These are phyloP conservation scores for Hippasteria phrygiana DNA, from an alignment of 53 echinoderm and acorn worm species.

Conservation along the genomic window DNA sequence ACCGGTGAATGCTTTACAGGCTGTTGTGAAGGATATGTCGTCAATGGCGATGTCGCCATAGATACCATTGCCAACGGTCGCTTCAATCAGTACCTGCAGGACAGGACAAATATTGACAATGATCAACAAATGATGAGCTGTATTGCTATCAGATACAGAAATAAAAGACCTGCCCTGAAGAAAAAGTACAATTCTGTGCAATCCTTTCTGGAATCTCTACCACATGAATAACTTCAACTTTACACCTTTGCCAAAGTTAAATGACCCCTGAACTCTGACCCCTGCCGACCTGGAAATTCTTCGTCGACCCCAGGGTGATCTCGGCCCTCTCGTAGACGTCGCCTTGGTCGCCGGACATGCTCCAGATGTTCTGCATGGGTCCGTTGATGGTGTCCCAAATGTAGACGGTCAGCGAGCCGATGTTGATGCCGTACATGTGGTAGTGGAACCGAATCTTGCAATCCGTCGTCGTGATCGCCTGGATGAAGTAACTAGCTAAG, in stretches of 20 bases:
- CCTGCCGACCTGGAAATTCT: conserved; percentile 79
- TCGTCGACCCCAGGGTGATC: conserved; percentile 42
- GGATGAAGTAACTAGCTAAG: conserved; percentile 73
- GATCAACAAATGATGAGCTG: neutral
- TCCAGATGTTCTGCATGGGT: conserved; percentile 66
- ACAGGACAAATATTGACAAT: neutral
- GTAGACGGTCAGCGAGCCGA: conserved; percentile 79
- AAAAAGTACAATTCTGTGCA: too few relatives aligned
- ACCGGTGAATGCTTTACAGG: conserved; percentile 54
- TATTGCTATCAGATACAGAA: too few relatives aligned
- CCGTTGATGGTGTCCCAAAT: conserved; percentile 79
- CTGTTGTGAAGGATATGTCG: conserved; percentile 78
- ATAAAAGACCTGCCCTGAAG: too few relatives aligned
- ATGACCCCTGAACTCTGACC: conserved; percentile 9
- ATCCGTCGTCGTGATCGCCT: conserved; percentile 29
- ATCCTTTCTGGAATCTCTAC: too few relatives aligned
- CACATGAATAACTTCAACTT: too few relatives aligned
- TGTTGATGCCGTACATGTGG: conserved; percentile 90
- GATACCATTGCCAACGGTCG: conserved; percentile 72
- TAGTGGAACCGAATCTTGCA: conserved; percentile 90
- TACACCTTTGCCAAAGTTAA: neutral
- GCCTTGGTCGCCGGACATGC: conserved; percentile 60
- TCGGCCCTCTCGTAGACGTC: conserved; percentile 85
- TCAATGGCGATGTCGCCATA: conserved; percentile 88
- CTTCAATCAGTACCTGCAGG: conserved; percentile 84